phyloP scores from a whole-genome alignment of 2,113 vertebrate genomes.

The Rhabdomys dilectus region DNA sequence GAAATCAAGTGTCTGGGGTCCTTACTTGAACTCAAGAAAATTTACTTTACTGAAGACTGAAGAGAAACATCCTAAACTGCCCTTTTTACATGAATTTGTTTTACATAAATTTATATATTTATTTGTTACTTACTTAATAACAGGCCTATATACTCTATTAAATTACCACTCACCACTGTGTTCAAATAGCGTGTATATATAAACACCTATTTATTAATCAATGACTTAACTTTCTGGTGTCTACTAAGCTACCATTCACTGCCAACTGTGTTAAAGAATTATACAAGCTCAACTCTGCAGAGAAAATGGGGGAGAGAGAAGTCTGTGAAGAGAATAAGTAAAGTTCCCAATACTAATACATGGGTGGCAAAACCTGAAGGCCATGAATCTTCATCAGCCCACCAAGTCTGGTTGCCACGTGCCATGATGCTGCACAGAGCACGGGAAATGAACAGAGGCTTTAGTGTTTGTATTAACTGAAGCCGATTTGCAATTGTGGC shows the following conservation, averaged over 20 bases:
- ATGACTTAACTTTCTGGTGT: slow-evolving; percentile 24
- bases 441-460: slow-evolving; percentile 82
- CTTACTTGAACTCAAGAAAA: slow-evolving; percentile 42
- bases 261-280: neutral
- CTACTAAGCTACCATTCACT: slow-evolving; percentile 36
- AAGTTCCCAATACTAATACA: slow-evolving; percentile 65
- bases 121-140: neutral
- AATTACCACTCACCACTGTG: neutral
- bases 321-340: slow-evolving; percentile 54
- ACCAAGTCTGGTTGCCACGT: slow-evolving; percentile 74
- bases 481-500: slow-evolving; percentile 74
- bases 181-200: neutral
- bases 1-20: neutral
- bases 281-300: neutral
- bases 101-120: too few species aligned
- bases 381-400: slow-evolving; percentile 74
- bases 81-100: neutral
- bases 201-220: neutral
- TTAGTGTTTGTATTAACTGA: slow-evolving; percentile 81
- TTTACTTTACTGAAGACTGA: neutral
- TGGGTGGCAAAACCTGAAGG: slow-evolving; percentile 71
- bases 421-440: slow-evolving; percentile 80
- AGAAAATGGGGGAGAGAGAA: slow-evolving; percentile 20
- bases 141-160: neutral
- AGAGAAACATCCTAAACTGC: slow-evolving; percentile 6